Evolutionary conservation across 2,113 vertebrate genomes (phyloP).

Genomic region (Mastomys coucha): DNA sequence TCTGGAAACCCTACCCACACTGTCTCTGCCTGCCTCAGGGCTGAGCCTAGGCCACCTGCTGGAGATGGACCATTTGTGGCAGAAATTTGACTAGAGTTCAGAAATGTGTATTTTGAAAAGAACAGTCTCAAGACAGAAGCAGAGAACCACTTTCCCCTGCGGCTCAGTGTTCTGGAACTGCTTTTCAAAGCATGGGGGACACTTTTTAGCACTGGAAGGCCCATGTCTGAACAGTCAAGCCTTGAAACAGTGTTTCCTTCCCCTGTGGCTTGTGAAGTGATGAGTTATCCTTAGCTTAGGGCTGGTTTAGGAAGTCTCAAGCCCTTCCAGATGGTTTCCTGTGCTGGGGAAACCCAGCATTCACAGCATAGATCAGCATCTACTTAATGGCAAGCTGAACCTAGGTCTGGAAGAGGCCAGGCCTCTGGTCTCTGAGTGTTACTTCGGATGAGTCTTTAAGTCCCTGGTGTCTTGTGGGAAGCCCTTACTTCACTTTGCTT

Average conservation of each 20-base stretch:
- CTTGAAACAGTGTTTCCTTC: not conserved
- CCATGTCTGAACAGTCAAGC: not conserved
- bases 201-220: not conserved
- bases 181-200: not conserved
- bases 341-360: not conserved
- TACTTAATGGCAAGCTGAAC: not conserved
- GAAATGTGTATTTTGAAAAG: not conserved
- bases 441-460: not conserved
- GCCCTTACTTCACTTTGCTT: not conserved
- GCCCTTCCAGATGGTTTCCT: not conserved
- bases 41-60: not conserved
- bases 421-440: not conserved
- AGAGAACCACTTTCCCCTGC: not conserved
- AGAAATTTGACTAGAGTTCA: not conserved
- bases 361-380: rapidly evolving
- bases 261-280: not conserved
- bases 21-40: not conserved
- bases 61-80: not conserved
- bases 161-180: not conserved
- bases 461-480: not conserved
- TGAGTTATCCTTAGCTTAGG: not conserved
- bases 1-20: not conserved
- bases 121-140: not conserved
- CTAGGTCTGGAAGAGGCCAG: not conserved
- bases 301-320: not conserved